phyloP scores from a whole-genome alignment of 1,140 invertebrate species.

The Drosophila virilis region DNA sequence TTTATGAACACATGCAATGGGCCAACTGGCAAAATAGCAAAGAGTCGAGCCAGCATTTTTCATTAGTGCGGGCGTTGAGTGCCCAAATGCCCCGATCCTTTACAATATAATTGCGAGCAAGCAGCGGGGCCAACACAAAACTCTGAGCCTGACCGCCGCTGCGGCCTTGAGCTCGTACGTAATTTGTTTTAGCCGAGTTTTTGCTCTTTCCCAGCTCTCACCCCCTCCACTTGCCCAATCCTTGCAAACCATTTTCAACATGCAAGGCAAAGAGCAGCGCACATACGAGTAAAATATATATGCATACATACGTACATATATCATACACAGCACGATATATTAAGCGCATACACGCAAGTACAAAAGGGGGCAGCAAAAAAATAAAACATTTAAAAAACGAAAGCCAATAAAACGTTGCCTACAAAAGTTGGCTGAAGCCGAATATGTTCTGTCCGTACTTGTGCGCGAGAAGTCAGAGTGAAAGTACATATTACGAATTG shows the following conservation, averaged over 20 bases:
- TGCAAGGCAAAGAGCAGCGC: slow-evolving; percentile 63
- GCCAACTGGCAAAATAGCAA: slow-evolving; percentile 30
- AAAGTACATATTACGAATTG: slow-evolving; percentile 58
- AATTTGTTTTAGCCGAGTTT: slow-evolving; percentile 72
- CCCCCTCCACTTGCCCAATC: not conserved
- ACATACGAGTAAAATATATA: slow-evolving; percentile 22
- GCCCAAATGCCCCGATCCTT: slow-evolving; percentile 46
- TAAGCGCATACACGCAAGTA: slow-evolving; percentile 62
- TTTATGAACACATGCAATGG: slow-evolving; percentile 76
- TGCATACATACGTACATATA: slow-evolving; percentile 33
- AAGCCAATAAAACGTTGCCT: slow-evolving; percentile 52
- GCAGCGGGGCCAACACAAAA: slow-evolving; percentile 57
- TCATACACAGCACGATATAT: slow-evolving; percentile 66
- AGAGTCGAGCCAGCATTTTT: slow-evolving; percentile 62
- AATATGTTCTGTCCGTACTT: slow-evolving; percentile 17
- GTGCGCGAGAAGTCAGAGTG: slow-evolving; percentile 48
- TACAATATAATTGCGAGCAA: slow-evolving; percentile 74
- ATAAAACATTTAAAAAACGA: slow-evolving; percentile 47
- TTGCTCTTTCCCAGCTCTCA: slow-evolving; percentile 27
- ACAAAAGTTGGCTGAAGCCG: slow-evolving; percentile 31
- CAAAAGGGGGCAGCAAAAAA: slow-evolving; percentile 2
- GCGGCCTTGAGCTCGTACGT: slow-evolving; percentile 74
- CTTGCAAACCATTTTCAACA: slow-evolving; percentile 58
- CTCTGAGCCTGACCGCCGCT: slow-evolving; percentile 65
- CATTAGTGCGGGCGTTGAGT: slow-evolving; percentile 63